phyloP scores from a whole-genome alignment of 2,797 vertebrate genomes.

The Coccyzus lansbergi region DNA sequence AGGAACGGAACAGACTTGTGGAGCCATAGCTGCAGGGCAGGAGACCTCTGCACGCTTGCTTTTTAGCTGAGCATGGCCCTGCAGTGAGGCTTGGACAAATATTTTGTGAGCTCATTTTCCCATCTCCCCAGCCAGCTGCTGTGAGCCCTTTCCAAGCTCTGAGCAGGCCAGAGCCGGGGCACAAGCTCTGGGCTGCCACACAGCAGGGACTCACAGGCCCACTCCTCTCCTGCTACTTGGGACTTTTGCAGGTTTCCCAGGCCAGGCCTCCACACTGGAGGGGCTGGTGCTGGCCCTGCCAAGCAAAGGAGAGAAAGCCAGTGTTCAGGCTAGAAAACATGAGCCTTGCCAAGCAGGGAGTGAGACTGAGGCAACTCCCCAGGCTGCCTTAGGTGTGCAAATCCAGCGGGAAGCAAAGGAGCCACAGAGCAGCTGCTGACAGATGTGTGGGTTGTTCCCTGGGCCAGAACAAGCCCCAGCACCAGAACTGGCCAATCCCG shows the following conservation, averaged over 20 bases:
- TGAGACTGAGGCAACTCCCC: background rate
- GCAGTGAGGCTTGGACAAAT: background rate
- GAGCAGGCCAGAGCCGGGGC: rapidly evolving
- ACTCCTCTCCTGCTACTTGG: rapidly evolving
- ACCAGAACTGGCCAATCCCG: background rate
- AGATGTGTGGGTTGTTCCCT: background rate
- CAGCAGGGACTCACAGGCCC: rapidly evolving
- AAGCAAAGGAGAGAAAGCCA: background rate
- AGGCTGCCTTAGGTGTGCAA: background rate
- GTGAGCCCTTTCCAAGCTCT: background rate
- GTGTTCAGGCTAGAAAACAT: rapidly evolving
- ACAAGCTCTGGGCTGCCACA: background rate
- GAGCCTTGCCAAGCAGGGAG: background rate
- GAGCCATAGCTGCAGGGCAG: background rate
- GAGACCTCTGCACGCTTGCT: background rate
- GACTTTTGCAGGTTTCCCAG: background rate
- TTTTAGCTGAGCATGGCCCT: background rate
- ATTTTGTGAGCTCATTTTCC: background rate
- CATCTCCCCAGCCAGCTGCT: rapidly evolving
- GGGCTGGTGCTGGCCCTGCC: background rate
- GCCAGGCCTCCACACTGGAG: background rate
- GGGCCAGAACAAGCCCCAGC: background rate
- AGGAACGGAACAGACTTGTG: background rate
- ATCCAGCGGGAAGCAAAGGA: background rate
- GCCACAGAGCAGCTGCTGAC: background rate